phyloP scores from a whole-genome alignment of 2,113 vertebrate species.

The Nannospalax galili region DNA sequence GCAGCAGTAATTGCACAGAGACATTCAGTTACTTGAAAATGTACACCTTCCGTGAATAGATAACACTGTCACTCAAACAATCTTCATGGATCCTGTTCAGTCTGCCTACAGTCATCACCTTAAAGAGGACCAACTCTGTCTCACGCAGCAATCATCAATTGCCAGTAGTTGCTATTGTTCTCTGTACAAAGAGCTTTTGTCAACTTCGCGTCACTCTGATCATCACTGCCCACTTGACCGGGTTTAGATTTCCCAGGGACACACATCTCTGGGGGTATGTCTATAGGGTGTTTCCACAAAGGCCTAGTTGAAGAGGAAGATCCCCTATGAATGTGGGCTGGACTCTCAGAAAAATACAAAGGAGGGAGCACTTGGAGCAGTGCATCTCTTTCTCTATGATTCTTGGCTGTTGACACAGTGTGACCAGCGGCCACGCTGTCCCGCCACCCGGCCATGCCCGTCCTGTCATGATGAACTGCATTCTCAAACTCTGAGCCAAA shows the following conservation, averaged over 20 bases:
- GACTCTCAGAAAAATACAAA: background rate
- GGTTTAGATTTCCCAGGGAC: no score
- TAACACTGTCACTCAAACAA: background rate
- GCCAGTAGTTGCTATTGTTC: background rate
- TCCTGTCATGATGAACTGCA: background rate
- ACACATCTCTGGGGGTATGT: background rate
- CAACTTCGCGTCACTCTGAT: no score
- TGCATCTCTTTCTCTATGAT: background rate
- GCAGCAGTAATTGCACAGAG: background rate
- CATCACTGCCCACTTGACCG: no score
- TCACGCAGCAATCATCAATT: background rate
- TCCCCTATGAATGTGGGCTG: no score
- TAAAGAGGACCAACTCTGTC: no score
- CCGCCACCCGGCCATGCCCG: background rate
- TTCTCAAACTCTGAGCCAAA: background rate
- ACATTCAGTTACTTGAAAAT: background rate
- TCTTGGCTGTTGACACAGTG: background rate
- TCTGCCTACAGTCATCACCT: no score
- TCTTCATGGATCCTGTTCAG: no score
- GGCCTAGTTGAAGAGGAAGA: background rate
- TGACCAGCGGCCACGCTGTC: background rate
- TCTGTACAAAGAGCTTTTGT: background rate
- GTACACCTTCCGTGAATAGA: background rate
- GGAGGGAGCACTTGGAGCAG: background rate
- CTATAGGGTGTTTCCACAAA: background rate